Evolutionary conservation across 2,113 vertebrate genomes (phyloP).

Genomic region (Xenopus borealis): DNA sequence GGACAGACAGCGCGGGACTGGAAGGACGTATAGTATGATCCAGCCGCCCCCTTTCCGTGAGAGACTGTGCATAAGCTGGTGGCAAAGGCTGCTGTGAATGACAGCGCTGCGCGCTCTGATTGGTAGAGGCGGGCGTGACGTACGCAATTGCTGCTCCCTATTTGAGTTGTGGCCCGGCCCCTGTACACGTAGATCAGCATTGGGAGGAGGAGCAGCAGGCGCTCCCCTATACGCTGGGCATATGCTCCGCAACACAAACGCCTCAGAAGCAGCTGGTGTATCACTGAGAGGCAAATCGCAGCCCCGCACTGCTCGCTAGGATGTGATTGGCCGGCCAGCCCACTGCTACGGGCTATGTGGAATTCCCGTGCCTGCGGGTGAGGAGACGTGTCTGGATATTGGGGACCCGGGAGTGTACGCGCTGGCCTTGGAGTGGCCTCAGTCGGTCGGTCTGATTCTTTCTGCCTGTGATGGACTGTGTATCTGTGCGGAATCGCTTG

Average conservation of each 20-base stretch:
- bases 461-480: background rate
- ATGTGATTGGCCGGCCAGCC: background rate
- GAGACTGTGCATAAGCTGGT: too few relatives aligned
- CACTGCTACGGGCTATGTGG: background rate
- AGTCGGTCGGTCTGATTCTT: background rate
- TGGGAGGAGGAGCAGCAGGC: background rate
- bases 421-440: background rate
- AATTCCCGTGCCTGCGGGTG: background rate
- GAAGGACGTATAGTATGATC: constrained; percentile 50
- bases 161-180: constrained; percentile 54
- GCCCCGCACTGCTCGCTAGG: background rate
- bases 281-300: background rate
- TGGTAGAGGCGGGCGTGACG: constrained; percentile 23
- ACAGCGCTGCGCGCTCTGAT: background rate
- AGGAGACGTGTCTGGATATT: background rate
- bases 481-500: background rate
- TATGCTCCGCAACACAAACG: constrained; percentile 31
- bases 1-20: background rate
- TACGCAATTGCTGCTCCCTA: constrained; percentile 46
- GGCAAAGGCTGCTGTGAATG: constrained; percentile 27
- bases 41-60: too few relatives aligned
- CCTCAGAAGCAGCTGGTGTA: constrained; percentile 6
- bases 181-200: constrained; percentile 20
- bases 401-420: background rate
- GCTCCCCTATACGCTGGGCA: constrained; percentile 1